These are phyloP conservation scores for Oceanites oceanicus DNA, from an alignment of 2,113 vertebrate species.

Conservation along the genomic window DNA sequence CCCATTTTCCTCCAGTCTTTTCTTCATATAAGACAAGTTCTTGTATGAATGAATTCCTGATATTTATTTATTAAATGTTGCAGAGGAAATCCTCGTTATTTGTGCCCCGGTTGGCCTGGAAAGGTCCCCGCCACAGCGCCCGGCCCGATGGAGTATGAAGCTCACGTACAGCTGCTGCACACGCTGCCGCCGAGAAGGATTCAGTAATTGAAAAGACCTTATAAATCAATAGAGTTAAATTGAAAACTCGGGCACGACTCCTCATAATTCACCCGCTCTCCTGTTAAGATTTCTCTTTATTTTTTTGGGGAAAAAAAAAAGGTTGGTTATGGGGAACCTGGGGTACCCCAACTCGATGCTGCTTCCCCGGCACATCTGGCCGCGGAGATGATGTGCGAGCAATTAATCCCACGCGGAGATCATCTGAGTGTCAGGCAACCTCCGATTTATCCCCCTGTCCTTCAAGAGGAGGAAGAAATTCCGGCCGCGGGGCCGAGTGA, in stretches of 20 bases:
- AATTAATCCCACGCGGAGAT: not conserved
- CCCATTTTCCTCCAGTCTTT: not conserved
- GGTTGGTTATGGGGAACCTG: not conserved
- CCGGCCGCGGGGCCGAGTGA: accelerated
- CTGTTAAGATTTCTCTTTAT: not conserved
- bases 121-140: slow-evolving; percentile 6
- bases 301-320: not conserved
- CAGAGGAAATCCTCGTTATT: slow-evolving; percentile 35
- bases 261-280: slow-evolving; percentile 10
- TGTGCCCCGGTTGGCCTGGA: slow-evolving; percentile 12
- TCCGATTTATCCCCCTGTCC: not conserved
- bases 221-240: slow-evolving; percentile 71
- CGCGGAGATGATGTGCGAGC: not conserved
- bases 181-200: slow-evolving; percentile 41
- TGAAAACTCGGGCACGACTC: slow-evolving; percentile 51
- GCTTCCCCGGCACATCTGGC: not conserved
- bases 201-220: slow-evolving; percentile 65
- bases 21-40: not conserved
- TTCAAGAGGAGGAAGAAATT: not conserved
- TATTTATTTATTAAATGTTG: slow-evolving; percentile 55
- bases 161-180: slow-evolving; percentile 26
- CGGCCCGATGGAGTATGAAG: slow-evolving; percentile 9
- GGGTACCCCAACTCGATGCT: not conserved
- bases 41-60: slow-evolving; percentile 37
- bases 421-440: not conserved